Evolutionary conservation across 2,797 vertebrate genomes (phyloP), one percentile per base, ranked within the genome.

Genomic region (Sebastes minor): DNA sequence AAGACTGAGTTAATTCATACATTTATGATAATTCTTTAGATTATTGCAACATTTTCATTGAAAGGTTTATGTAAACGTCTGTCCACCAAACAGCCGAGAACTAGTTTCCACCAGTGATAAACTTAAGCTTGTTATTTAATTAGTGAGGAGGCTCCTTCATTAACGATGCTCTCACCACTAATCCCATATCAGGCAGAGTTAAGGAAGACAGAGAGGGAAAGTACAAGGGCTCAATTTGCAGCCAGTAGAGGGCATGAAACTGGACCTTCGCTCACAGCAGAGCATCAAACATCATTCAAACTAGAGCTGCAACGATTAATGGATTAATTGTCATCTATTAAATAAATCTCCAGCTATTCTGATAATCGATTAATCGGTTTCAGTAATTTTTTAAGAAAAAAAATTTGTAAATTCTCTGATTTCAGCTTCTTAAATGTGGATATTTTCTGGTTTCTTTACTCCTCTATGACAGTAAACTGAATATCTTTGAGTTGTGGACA

Each of bases 161-260:
- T 83, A 74, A 79, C 71, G 76, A 80, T 57, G 82, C 72, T 71
- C 80, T 74, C 71, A 52, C 83, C 76, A 73, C 78, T 92, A 91
- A 93, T 90, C 89, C 72, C 71, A 82, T 80, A 88, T 91, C 86
- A 92, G 84, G 88, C 89, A 35, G 61, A 46, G 82, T 77, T 59
- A 38, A 60, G 71, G 71, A 69, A 72, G 56, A 72, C 75, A 67
- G 53, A 87, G 67, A 91, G 83, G 38, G 79, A 90, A 89, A 92
- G 87, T 84, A 72, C 35, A 61, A 57, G 30, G 65, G 72, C 53
- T 90, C 80, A 86, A 3, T 81, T 83, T 76, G 70, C 71, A 88
- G 66, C 53, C 30, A 46, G 74, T 8, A 55, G 57, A 81, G 74
- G 53, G n/a, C 53, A 67, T 35, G 18, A 70, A 85, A 81, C 57